A percentile compares a stretch with the other conserved stretches of the same genome.
Evolutionary conservation across 2,888 invertebrate species (phyloP).

Genomic region (Phengaris arion): DNA sequence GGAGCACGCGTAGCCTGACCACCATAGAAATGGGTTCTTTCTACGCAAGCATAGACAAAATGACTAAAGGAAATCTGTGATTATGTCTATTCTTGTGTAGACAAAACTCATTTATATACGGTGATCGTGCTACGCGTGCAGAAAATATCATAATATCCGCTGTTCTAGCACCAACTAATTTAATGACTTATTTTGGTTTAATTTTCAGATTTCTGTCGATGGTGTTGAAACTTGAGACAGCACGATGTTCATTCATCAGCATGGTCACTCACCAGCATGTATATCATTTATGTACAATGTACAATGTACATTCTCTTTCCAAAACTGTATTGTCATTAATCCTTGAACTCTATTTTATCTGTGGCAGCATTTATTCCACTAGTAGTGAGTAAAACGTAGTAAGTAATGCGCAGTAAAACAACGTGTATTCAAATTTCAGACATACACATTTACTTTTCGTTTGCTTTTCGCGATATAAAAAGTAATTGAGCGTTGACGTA

Average conservation of each 20-base stretch:
- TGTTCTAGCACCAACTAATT: neutral
- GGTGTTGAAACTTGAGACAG: neutral
- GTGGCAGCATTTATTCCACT: neutral
- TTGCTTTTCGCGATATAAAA: conserved; percentile 33
- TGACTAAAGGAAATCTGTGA: too few species aligned
- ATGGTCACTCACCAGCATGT: neutral
- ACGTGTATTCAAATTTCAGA: neutral
- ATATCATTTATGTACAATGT: neutral
- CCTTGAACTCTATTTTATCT: conserved; percentile 12
- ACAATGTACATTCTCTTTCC: neutral
- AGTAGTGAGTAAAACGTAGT: neutral
- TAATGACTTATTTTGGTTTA: neutral
- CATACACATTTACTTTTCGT: conserved; percentile 17
- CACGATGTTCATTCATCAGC: neutral
- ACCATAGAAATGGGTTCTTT: too few species aligned
- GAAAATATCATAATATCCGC: neutral
- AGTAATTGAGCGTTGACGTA: conserved; percentile 40
- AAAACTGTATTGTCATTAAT: neutral
- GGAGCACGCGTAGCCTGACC: too few species aligned
- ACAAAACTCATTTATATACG: too few species aligned
- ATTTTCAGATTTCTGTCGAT: neutral
- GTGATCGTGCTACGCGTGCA: neutral
- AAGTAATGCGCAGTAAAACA: neutral
- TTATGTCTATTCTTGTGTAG: too few species aligned
- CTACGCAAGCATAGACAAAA: too few species aligned